Evolutionary conservation across 2,888 invertebrate species (phyloP).

Genomic region (Norana najaformis): DNA sequence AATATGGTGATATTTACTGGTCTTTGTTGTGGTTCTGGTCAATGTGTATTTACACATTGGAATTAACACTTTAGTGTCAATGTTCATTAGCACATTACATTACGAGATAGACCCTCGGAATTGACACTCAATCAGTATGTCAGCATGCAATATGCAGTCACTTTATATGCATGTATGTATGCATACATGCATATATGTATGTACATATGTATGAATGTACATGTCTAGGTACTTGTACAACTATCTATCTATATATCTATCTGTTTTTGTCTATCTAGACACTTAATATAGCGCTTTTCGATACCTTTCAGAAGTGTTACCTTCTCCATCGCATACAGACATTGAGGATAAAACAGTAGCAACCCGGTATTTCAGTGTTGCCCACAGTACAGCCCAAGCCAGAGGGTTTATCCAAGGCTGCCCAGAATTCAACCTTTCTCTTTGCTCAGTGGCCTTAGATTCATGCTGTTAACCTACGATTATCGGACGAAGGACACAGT

Average conservation of each 20-base stretch:
- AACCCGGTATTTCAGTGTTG: no score
- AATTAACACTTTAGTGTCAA: neutral
- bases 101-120: neutral
- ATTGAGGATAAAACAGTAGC: neutral
- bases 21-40: neutral
- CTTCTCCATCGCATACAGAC: neutral
- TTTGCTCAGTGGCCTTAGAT: no score
- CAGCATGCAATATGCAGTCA: neutral
- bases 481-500: neutral
- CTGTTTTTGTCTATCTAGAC: neutral
- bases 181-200: neutral
- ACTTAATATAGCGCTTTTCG: neutral
- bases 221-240: neutral
- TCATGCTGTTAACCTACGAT: neutral
- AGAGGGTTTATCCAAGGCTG: no score
- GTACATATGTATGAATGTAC: neutral
- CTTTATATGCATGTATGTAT: neutral
- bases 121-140: neutral
- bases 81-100: constrained; percentile 1
- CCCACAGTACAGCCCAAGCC: no score
- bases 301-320: neutral
- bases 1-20: neutral
- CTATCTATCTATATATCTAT: neutral
- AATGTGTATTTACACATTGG: neutral
- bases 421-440: neutral